Evolutionary conservation across 2,797 vertebrate species (phyloP).

Genomic region (Clamator glandarius): DNA sequence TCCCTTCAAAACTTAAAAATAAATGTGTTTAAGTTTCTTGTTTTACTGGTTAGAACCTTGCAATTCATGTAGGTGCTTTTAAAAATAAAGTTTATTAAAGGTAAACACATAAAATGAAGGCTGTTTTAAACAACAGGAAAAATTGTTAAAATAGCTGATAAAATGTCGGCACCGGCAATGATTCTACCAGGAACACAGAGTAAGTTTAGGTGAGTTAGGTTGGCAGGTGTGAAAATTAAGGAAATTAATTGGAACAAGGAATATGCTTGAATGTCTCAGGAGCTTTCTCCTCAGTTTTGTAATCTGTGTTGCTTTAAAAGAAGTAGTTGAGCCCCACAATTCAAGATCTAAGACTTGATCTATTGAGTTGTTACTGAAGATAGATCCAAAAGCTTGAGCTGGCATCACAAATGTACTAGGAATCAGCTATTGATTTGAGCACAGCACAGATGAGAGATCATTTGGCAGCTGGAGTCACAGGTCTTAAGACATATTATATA

Average conservation of each 20-base stretch:
- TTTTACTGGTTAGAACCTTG: not conserved
- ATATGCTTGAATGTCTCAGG: not conserved
- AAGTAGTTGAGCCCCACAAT: not conserved
- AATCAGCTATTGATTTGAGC: not conserved
- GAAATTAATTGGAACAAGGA: not conserved
- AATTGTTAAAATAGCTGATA: not conserved
- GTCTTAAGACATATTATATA: not conserved
- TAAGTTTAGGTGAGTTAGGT: not conserved
- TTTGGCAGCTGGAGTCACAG: not conserved
- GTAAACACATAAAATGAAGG: not conserved
- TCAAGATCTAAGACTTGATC: not conserved
- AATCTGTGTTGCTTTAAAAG: not conserved
- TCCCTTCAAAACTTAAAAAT: not conserved
- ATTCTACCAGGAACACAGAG: not conserved
- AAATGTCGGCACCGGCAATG: not conserved
- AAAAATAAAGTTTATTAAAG: not conserved
- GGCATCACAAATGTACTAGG: not conserved
- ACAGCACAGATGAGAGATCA: rapidly evolving
- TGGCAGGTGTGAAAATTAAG: not conserved
- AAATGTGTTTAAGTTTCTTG: not conserved
- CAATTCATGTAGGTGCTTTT: not conserved
- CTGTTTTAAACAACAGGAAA: not conserved
- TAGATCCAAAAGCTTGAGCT: not conserved
- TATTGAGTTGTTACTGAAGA: not conserved
- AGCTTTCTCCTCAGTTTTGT: not conserved